A percentile compares a stretch with the other conserved stretches of the same genome.
phyloP scores from a whole-genome alignment of 2,113 vertebrate species.

The Sylvicapra grimmia region DNA sequence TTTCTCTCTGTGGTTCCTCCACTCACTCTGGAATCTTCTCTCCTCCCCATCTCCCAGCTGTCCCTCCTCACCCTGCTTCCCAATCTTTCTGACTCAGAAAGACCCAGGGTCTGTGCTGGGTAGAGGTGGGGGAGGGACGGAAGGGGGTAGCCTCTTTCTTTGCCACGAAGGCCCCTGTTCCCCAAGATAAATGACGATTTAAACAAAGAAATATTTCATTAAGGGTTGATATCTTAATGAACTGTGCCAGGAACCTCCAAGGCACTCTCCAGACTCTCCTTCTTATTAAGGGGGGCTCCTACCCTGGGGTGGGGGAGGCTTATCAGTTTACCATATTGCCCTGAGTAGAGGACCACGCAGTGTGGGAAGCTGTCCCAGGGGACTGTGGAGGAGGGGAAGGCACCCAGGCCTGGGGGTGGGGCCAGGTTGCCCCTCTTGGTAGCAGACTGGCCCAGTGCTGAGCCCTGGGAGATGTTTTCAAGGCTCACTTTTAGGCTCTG shows the following conservation, averaged over 20 bases:
- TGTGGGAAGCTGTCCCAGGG: neutral
- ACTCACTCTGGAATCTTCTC: conserved; percentile 1
- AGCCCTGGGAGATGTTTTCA: neutral
- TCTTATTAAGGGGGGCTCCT: conserved; percentile 75
- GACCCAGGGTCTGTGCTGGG: neutral
- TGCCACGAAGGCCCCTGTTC: conserved; percentile 52
- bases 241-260: conserved; percentile 81
- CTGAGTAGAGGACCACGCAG: conserved; percentile 68
- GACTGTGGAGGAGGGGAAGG: neutral
- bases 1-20: neutral
- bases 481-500: neutral
- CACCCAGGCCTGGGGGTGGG: neutral
- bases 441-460: neutral
- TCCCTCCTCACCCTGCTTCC: neutral
- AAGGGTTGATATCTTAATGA: conserved; percentile 85
- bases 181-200: conserved; percentile 81
- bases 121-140: neutral
- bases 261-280: conserved; percentile 24
- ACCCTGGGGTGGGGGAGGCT: conserved; percentile 67
- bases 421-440: neutral
- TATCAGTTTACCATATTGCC: conserved; percentile 82
- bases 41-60: neutral
- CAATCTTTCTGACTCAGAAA: neutral
- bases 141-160: conserved; percentile 55
- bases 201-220: conserved; percentile 87